Conservation (phyloP, 92 coral and sea anemone species). For the Siderastrea siderea region DNA sequence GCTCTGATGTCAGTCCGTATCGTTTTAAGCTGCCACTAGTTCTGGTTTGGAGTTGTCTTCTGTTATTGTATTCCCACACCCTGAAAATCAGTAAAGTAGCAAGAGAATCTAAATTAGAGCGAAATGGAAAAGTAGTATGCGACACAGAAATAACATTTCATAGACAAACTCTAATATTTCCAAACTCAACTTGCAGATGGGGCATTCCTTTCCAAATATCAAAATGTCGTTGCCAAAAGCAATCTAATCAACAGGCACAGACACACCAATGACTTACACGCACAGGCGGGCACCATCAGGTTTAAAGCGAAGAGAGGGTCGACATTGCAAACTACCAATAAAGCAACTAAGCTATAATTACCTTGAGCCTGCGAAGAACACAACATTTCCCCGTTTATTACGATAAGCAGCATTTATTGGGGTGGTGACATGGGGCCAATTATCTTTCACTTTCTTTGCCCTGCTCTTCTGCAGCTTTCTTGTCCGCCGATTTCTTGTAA, state of each 20-base stretch:
- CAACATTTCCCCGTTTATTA: slow-evolving; percentile 48
- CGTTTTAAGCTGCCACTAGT: slow-evolving; percentile 42
- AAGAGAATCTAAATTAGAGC: neutral
- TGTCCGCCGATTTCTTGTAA: neutral
- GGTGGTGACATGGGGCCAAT: slow-evolving; percentile 62
- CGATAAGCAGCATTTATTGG: slow-evolving; percentile 80
- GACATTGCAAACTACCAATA: neutral
- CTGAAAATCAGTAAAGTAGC: slow-evolving; percentile 25
- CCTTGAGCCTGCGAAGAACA: slow-evolving; percentile 74
- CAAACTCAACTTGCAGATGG: no score
- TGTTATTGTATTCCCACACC: slow-evolving; percentile 47
- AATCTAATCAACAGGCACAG: neutral
- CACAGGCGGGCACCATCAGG: no score
- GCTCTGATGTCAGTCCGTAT: slow-evolving; percentile 63
- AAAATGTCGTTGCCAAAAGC: no score
- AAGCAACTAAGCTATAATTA: slow-evolving; percentile 27
- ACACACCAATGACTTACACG: neutral
- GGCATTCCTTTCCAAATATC: no score
- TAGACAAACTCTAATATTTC: no score
- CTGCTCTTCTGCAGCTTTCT: slow-evolving; percentile 9
- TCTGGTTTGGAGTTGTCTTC: neutral
- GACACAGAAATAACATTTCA: no score
- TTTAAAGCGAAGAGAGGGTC: no score
- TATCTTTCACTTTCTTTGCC: slow-evolving; percentile 47
- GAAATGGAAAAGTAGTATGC: neutral